These are phyloP conservation scores for Spea multiplicata DNA, from an alignment of 2,113 vertebrate species.

Conservation along the genomic window DNA sequence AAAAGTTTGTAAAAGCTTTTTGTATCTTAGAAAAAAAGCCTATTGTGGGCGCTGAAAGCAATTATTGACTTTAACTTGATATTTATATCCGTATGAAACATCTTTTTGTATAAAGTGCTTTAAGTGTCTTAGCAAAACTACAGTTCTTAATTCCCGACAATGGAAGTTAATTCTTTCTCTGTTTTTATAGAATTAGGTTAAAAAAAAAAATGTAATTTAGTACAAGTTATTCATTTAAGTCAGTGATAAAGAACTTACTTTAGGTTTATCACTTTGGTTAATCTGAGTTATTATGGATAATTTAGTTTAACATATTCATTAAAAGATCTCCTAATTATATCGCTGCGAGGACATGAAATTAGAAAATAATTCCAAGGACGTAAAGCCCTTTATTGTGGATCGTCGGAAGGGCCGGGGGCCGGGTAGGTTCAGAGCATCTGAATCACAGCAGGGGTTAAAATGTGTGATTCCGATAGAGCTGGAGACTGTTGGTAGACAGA, in stretches of 20 bases:
- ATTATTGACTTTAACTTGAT: too few species aligned
- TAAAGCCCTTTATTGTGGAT: slow-evolving; percentile 16
- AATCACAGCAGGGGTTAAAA: slow-evolving; percentile 18
- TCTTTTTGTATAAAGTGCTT: too few species aligned
- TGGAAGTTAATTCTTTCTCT: too few species aligned
- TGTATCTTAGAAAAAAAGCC: too few species aligned
- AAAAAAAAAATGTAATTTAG: neutral
- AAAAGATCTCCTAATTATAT: slow-evolving; percentile 3
- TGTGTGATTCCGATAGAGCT: slow-evolving; percentile 16
- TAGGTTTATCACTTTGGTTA: neutral
- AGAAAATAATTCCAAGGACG: neutral
- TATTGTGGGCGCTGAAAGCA: too few species aligned
- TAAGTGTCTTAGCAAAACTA: too few species aligned
- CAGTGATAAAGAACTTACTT: neutral
- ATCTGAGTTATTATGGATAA: slow-evolving; percentile 19
- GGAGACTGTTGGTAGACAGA: neutral
- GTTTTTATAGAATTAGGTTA: too few species aligned
- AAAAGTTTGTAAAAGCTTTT: too few species aligned
- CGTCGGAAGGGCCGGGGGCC: neutral
- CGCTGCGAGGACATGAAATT: neutral
- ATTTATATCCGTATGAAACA: too few species aligned
- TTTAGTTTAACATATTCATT: slow-evolving; percentile 23
- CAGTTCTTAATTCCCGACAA: too few species aligned
- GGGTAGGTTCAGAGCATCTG: neutral
- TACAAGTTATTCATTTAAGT: slow-evolving; percentile 15